A percentile compares a stretch with the other conserved stretches of the same genome.
Evolutionary conservation across 2,888 invertebrate species (phyloP).

Genomic region (Limnephilus auricula): DNA sequence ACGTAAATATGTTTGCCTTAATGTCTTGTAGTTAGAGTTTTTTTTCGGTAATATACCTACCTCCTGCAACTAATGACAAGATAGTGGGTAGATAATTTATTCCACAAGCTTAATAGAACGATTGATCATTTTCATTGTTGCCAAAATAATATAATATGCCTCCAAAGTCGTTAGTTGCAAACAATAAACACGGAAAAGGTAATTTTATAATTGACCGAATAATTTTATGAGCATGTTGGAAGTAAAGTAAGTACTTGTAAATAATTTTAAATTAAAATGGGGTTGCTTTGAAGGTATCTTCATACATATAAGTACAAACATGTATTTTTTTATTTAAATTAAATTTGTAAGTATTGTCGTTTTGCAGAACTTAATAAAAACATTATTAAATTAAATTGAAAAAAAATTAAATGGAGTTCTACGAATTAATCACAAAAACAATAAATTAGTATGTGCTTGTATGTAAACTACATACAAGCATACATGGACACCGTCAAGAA

Average conservation of each 20-base stretch:
- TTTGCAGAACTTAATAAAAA: too few species aligned
- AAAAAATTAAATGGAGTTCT: too few species aligned
- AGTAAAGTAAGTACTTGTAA: not conserved
- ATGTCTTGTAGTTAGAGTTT: not conserved
- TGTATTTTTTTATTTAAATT: too few species aligned
- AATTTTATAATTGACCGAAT: not conserved
- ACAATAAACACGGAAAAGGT: not conserved
- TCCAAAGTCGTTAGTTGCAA: not conserved
- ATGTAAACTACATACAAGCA: not conserved
- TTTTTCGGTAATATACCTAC: not conserved
- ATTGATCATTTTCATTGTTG: not conserved
- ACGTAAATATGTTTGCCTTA: not conserved
- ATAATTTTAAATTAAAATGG: too few species aligned
- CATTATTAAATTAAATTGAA: too few species aligned
- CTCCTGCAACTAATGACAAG: not conserved
- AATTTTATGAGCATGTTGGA: not conserved
- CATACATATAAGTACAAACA: too few species aligned
- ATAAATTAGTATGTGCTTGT: too few species aligned
- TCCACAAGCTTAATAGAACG: not conserved
- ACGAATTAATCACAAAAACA: too few species aligned
- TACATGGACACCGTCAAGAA: not conserved
- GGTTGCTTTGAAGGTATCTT: too few species aligned
- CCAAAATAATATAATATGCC: not conserved
- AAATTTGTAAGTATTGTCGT: too few species aligned
- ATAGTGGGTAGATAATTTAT: not conserved